Evolutionary conservation across 2,888 invertebrate genomes (phyloP), one percentile per base, ranked within the genome.

Genomic region (Phengaris alcon): DNA sequence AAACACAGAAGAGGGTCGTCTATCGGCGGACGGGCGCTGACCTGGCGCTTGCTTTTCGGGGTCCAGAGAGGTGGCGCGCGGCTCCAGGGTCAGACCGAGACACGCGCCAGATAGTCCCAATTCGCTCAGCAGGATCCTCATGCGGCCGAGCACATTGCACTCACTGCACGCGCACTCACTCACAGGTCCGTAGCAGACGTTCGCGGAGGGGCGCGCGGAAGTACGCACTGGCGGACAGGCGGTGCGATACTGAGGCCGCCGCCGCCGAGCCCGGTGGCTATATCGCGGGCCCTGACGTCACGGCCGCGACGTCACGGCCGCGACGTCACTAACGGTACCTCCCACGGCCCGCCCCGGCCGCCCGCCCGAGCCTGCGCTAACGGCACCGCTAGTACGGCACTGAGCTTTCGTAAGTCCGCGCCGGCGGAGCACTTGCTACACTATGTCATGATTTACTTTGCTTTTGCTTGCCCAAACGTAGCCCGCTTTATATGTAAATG

Each of bases 161-260:
- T 91, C 93, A 93, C 92, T 93, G 87, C 84, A 91, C 91, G 91
- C 92, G 91, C 91, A 90, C 91, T 88, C 91, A 91, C 89, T 89
- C 90, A 91, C 91, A 89, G 76, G 79, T 79, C 86, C 86, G 84
- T 84, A 85, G 84, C 84, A 83, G 83, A 84, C 83, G 83, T 82
- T 81, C 90, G 87, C 87, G 86, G 86, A 84, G 85, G 86, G 86
- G 87, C 88, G 87, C 88, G 87, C 88, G 88, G 89, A 87, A 79
- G 80, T 81, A 80, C 81, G 90, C 90, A 85, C 90, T 88, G 87
- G 88, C 84, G 90, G 88, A 89, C 93, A 90, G 90, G 80, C 90
- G 91, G 92, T 93, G 93, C 92, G 92, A 91, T 93, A 93, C 93
- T 93, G 93, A 93, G 92, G 93, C 92, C 92, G 91, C 90, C 92